Evolutionary conservation across 2,888 invertebrate genomes (phyloP), one percentile per base, ranked within the genome.

Genomic region (Tipula helvola): DNA sequence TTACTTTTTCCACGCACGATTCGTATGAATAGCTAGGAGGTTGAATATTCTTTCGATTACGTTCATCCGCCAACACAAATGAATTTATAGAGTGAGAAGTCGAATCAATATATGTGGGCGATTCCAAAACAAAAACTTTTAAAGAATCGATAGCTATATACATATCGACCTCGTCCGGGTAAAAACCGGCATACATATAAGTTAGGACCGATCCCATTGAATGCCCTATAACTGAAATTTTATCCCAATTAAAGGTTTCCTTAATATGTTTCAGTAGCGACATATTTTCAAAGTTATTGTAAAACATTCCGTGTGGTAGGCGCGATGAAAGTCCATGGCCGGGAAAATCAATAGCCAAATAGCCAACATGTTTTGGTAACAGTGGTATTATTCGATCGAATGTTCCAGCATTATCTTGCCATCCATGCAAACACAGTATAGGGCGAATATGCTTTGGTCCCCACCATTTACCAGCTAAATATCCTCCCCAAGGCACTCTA

Each of bases 321-420:
- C 94, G 94, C 0, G 95, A 94, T 0, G 96, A 96, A 3, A 93
- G 89, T 0, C 96, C 96, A 90, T 96, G 95, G 0, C 96, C 95
- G 13, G 95, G 95, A 13, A 94, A 91, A 90, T 95, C 95, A 8
- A 95, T 90, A 0, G 95, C 94, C 5, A 96, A 90, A 87, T 93
- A 92, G 2, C 93, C 92, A 5, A 92, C 88, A 86, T 92, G 90
- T 42, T 92, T 90, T 36, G 92, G 91, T 36, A 96, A 90, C 87
- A 94, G 90, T 0, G 95, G 95, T 16, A 94, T 93, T 52, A 96
- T 89, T 0, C 93, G 92, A 90, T 96, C 95, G 92, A 94, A 96
- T 0, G 95, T 93, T n/a, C 95, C 95, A 3, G 95, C 95, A 90
- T 96, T 96, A 90, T 96, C 96, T 90, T 94, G 95, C 95, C 96